Evolutionary conservation across 1,140 invertebrate genomes (phyloP), one percentile per base, ranked within the genome.

Genomic region (Aleiodes sp.): DNA sequence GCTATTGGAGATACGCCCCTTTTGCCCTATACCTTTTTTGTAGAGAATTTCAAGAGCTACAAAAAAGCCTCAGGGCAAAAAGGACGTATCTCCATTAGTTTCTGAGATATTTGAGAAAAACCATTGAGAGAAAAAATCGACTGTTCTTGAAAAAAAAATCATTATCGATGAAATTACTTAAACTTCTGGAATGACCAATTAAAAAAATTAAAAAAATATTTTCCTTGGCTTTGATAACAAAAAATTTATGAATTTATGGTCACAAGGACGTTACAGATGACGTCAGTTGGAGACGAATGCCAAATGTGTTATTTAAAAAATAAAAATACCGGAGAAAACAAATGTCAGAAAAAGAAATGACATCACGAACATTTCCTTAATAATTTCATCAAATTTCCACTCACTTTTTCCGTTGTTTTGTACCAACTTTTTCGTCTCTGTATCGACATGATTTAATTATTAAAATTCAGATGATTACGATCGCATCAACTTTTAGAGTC

Each of bases 351-450:
- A n/a, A 41, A 10, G 3, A 28, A 56, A 56, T 6, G 12, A 41
- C 4, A 19, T 56, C 16, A 26, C 21, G 4, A 24, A 12, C 7
- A 3, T 56, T 3, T 26, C 2, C 7, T 56, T 56, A 56, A 2
- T 28, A 3, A 6, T 56, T 3, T 56, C 29, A 66, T 14, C 14
- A 56, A 21, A 37, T 39, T 41, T 28, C 9, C 57, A 68, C 66
- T 76, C 3, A 74, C 71, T 31, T 65, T 74, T 64, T 80, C 77
- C 28, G 70, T 71, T 63, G 75, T 78, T 29, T 75, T 74, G 65
- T 79, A 80, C 78, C 78, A 79, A 43, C 73, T 79, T 33, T 75
- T 74, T 28, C 74, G 75, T 68, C 76, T 69, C 43, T 78, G 70
- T 7, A 80, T 73, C 0, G 70, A 68, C 66, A 68, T 75, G 14